These are phyloP conservation scores for Pedionomus torquatus DNA, from an alignment of 2,113 vertebrate species.

Conservation along the genomic window DNA sequence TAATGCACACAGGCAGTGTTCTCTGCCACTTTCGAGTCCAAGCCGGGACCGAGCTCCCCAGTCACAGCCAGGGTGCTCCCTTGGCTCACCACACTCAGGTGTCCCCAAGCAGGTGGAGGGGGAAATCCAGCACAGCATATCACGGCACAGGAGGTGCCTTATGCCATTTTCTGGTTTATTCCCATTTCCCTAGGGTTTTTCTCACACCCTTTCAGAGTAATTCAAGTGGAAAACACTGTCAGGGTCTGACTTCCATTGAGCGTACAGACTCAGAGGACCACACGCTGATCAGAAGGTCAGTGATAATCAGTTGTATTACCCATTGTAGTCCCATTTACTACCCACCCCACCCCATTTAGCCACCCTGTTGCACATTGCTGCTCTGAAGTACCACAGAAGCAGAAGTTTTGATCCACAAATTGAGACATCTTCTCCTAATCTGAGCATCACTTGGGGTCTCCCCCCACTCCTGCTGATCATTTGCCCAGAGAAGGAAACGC, in stretches of 20 bases:
- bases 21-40: fast-evolving
- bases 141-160: background rate
- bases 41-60: background rate
- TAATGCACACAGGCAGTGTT: background rate
- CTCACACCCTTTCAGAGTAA: background rate
- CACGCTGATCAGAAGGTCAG: background rate
- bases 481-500: background rate
- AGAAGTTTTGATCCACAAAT: background rate
- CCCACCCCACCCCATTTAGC: background rate
- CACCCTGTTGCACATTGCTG: background rate
- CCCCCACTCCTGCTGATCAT: background rate
- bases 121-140: background rate
- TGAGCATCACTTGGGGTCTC: background rate
- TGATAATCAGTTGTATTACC: background rate
- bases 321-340: background rate
- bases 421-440: fast-evolving
- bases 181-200: background rate
- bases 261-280: background rate
- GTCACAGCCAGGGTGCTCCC: background rate
- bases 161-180: background rate
- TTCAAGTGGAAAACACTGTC: background rate
- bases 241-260: background rate
- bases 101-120: background rate
- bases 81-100: fast-evolving
- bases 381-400: background rate